Percentiles rank a stretch among this genome's conserved stretches.
phyloP scores from a whole-genome alignment of 2,113 vertebrate genomes.

The Myocastor coypus region DNA sequence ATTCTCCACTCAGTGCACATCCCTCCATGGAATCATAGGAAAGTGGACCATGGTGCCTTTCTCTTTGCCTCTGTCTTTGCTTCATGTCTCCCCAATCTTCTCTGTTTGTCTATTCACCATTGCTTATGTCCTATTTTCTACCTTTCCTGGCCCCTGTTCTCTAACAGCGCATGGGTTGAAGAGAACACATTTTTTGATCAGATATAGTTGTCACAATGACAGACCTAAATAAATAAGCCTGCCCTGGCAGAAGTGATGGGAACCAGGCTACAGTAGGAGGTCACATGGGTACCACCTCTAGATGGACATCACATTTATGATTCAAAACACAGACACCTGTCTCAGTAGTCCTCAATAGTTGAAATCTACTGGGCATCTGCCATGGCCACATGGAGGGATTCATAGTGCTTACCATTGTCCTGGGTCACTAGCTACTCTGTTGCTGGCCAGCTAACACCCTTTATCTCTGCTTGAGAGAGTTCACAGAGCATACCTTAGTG shows the following conservation, averaged over 20 bases:
- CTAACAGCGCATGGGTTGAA: not conserved
- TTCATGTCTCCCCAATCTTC: not conserved
- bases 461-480: not conserved
- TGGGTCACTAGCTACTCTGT: not conserved
- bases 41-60: not conserved
- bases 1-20: not conserved
- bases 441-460: not conserved
- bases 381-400: rapidly evolving
- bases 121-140: not conserved
- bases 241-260: not conserved
- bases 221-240: not conserved
- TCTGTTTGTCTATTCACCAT: not conserved
- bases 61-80: not conserved
- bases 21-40: not conserved
- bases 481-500: not conserved
- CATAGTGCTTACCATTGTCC: not conserved
- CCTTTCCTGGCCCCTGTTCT: not conserved
- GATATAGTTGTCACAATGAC: not conserved
- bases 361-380: not conserved
- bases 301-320: not conserved
- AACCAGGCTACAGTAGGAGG: not conserved
- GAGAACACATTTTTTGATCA: not conserved
- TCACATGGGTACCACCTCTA: not conserved
- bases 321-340: not conserved
- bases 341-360: not conserved